These are phyloP conservation scores for Nothobranchius furzeri DNA, from an alignment of 2,113 vertebrate species.

Conservation along the genomic window DNA sequence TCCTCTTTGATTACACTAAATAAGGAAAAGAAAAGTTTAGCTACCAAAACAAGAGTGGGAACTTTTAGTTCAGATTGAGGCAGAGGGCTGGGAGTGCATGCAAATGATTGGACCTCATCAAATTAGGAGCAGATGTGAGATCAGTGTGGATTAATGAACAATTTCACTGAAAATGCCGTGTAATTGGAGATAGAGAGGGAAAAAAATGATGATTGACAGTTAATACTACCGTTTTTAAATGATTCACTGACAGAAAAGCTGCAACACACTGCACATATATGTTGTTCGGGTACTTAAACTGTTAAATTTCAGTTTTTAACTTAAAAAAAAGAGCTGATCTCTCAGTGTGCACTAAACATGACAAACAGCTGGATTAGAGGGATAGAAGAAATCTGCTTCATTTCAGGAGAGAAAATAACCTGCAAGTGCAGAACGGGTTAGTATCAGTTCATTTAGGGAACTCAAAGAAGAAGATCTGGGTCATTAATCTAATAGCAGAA, in stretches of 20 bases:
- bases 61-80: too few relatives aligned
- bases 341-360: too few relatives aligned
- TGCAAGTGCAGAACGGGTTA: slow-evolving; percentile 39
- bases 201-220: background rate
- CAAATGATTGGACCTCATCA: slow-evolving; percentile 9
- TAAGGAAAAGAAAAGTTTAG: background rate
- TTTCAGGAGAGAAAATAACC: slow-evolving; percentile 11
- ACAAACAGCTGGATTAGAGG: background rate
- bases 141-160: slow-evolving; percentile 25
- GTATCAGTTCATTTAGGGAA: slow-evolving; percentile 14
- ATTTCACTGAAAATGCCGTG: slow-evolving; percentile 13
- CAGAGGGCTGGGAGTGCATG: slow-evolving; percentile 19
- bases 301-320: background rate
- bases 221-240: background rate
- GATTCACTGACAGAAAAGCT: background rate
- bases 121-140: slow-evolving; percentile 22
- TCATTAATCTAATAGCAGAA: slow-evolving; percentile 8
- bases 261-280: background rate
- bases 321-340: background rate
- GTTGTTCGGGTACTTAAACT: background rate
- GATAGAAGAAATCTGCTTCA: background rate
- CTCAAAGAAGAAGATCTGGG: slow-evolving; percentile 3
- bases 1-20: slow-evolving; percentile 87
- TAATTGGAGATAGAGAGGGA: background rate
- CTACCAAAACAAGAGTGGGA: fast-evolving